These are phyloP conservation scores for Rhynchopsitta pachyrhyncha DNA, from an alignment of 2,113 vertebrate species.

Conservation along the genomic window DNA sequence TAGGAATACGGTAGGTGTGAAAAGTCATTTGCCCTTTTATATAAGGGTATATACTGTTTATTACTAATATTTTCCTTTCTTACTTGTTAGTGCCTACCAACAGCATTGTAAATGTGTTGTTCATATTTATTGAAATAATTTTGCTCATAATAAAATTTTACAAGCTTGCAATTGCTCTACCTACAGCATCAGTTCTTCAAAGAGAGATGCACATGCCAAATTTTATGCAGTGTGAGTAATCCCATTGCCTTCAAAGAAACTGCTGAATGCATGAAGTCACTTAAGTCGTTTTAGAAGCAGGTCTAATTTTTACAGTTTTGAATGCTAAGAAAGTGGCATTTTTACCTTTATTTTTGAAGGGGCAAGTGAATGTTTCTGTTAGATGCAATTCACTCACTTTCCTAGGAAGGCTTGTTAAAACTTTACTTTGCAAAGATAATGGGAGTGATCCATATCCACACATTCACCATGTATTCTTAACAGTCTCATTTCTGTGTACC, in stretches of 20 bases:
- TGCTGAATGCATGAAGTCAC: not conserved
- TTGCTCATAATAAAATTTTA: not conserved
- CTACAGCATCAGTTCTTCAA: not conserved
- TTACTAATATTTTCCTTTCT: not conserved
- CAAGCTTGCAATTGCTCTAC: not conserved
- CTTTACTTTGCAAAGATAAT: not conserved
- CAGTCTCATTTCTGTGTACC: accelerated
- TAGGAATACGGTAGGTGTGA: not conserved
- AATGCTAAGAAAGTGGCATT: not conserved
- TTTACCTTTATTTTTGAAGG: not conserved
- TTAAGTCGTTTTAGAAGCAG: not conserved
- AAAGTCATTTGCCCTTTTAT: not conserved
- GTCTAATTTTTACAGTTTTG: not conserved
- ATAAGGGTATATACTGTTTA: not conserved
- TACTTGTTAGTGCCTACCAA: not conserved
- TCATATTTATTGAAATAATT: not conserved
- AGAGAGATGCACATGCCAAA: not conserved
- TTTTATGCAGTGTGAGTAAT: not conserved
- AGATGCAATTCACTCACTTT: not conserved
- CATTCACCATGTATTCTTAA: not conserved
- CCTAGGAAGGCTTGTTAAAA: not conserved
- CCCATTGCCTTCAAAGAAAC: not conserved
- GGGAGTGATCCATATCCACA: not conserved
- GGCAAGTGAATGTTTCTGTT: not conserved
- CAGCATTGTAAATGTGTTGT: not conserved